These are phyloP conservation scores for Acanthurus leucopareius DNA, from an alignment of 2,797 vertebrate genomes.

Conservation along the genomic window DNA sequence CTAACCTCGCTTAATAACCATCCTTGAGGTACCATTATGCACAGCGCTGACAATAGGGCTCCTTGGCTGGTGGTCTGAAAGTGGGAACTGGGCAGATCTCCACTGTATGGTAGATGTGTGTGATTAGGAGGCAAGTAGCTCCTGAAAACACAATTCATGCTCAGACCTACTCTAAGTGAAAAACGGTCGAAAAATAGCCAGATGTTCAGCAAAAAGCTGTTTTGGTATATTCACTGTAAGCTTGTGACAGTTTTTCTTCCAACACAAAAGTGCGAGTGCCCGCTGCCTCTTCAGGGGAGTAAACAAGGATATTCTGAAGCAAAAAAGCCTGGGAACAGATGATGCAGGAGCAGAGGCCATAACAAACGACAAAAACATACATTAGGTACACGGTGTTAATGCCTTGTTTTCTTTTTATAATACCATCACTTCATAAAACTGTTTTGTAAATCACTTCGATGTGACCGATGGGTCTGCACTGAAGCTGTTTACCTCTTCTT, in stretches of 20 bases:
- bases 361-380: slow-evolving; percentile 38
- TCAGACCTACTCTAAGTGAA: not conserved
- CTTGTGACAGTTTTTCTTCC: slow-evolving; percentile 7
- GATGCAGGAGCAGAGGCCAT: slow-evolving; percentile 15
- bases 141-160: slow-evolving; percentile 13
- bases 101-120: slow-evolving; percentile 12
- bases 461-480: slow-evolving; percentile 1
- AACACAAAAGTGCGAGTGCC: slow-evolving; percentile 11
- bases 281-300: slow-evolving; percentile 4
- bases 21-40: slow-evolving; percentile 3
- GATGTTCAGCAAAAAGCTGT: not conserved
- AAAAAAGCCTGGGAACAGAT: slow-evolving; percentile 15
- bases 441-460: slow-evolving; percentile 41
- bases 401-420: slow-evolving; percentile 23
- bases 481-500: slow-evolving; percentile 26
- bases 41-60: not conserved
- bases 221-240: slow-evolving; percentile 8
- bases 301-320: slow-evolving; percentile 40
- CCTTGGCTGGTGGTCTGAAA: not conserved
- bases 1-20: not conserved
- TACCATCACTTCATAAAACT: slow-evolving; percentile 17
- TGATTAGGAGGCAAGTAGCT: not conserved
- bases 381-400: slow-evolving; percentile 5
- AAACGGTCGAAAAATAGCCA: not conserved
- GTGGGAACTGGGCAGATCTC: not conserved